Percentiles rank a stretch among this genome's conserved stretches.
phyloP scores from a whole-genome alignment of 2,797 vertebrate genomes.

The Ctenopoma multispine region DNA sequence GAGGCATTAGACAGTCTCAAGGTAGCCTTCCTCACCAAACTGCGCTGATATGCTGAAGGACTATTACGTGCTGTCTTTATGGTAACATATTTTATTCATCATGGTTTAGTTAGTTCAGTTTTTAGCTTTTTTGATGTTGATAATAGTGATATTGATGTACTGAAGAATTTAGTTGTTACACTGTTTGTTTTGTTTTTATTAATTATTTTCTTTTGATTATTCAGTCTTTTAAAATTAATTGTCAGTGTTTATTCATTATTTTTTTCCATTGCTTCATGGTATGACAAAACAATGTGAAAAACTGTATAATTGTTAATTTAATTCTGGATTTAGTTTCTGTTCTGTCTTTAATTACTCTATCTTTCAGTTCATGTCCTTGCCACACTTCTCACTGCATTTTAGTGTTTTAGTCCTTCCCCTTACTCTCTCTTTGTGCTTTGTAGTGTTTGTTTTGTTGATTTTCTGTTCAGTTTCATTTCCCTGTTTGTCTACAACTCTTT shows the following conservation, averaged over 20 bases:
- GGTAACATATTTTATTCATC: neutral
- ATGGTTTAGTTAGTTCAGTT: neutral
- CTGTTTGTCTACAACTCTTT: too few species aligned
- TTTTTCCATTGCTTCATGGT: neutral
- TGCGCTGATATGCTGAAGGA: neutral
- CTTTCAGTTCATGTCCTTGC: too few species aligned
- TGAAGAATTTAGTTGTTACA: neutral
- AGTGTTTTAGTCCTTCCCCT: too few species aligned
- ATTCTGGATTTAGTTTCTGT: too few species aligned
- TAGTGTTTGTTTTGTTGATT: too few species aligned
- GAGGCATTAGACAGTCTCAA: conserved; percentile 73
- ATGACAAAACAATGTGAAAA: neutral
- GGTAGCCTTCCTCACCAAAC: conserved; percentile 42
- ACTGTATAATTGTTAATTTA: too few species aligned
- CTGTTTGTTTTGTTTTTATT: too few species aligned
- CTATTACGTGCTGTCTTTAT: neutral
- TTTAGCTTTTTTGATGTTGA: conserved; percentile 3
- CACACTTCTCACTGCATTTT: too few species aligned
- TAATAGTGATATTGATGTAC: neutral
- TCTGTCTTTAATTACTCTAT: too few species aligned
- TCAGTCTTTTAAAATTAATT: conserved; percentile 6
- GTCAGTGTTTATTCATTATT: neutral
- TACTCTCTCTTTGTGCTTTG: too few species aligned
- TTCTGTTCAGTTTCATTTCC: too few species aligned
- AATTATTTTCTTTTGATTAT: neutral